Conservation (phyloP, 2,113 vertebrate species). For the Neodontobutis hainanensis region DNA sequence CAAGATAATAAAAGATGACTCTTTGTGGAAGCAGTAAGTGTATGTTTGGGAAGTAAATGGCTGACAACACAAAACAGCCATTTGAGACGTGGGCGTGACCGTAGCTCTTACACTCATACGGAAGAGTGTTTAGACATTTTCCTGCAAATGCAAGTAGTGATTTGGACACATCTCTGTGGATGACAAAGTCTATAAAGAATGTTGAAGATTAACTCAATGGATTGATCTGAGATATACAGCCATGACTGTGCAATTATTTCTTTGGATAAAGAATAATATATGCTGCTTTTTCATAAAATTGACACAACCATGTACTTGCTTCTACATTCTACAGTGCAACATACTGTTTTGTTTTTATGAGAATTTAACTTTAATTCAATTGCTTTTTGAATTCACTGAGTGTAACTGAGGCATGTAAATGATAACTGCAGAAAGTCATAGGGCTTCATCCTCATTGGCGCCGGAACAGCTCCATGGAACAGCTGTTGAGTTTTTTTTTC, state of each 20-base stretch:
- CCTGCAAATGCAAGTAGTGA: slow-evolving; percentile 41
- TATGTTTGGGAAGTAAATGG: slow-evolving; percentile 69
- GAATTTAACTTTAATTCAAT: too few relatives aligned
- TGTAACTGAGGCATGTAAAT: too few relatives aligned
- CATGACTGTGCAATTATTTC: too few relatives aligned
- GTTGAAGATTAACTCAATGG: background rate
- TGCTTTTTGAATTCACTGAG: too few relatives aligned
- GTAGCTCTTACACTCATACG: slow-evolving; percentile 51
- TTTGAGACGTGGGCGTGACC: slow-evolving; percentile 58
- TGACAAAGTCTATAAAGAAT: background rate
- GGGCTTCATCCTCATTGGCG: too few relatives aligned
- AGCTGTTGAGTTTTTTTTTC: too few relatives aligned
- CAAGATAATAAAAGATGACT: slow-evolving; percentile 69
- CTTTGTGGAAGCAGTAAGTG: slow-evolving; percentile 65
- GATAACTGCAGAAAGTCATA: too few relatives aligned
- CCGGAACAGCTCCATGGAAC: too few relatives aligned
- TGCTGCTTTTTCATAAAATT: slow-evolving; percentile 35
- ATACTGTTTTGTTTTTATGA: too few relatives aligned
- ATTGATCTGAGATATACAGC: slow-evolving; percentile 1
- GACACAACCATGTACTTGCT: slow-evolving; percentile 18
- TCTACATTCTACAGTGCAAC: slow-evolving; percentile 18
- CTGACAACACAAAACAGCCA: slow-evolving; percentile 73
- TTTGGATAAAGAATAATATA: slow-evolving; percentile 48
- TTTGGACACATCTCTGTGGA: slow-evolving; percentile 36
- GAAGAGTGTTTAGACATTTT: slow-evolving; percentile 53